Base-by-base conservation (phyloP, 2,113 vertebrate genomes). In the Mustela lutreola region DNA sequence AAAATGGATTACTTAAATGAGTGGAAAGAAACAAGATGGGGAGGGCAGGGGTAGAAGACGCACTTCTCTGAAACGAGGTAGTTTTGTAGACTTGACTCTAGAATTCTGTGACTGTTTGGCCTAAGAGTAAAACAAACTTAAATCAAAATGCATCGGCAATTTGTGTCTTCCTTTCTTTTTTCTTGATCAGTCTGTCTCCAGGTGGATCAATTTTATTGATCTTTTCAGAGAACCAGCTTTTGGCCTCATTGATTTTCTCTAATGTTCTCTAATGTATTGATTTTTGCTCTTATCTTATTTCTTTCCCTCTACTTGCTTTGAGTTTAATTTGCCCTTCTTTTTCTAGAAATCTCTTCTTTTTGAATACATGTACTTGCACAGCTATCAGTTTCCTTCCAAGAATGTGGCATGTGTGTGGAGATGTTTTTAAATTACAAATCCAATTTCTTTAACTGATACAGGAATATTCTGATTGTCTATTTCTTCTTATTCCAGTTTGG, bases 261-360 rank as follows among this genome's bases (percentile, higher is more conserved):
- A 82, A 96, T 81, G 89, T 78, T 95, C 96, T 73, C 93, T 67
- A 62, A 95, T 92, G 83, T 87, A 94, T 96, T n/a, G 97, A 98
- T 94, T 94, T 94, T 33, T 65, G 18, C 45, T 89, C 79, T 88
- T 71, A 33, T 82, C 87, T 65, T 56, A 45, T 73, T 96, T 95
- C 91, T 90, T 91, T 81, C 62, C 28, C 24, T 85, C 53, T 26
- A 24, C 81, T 93, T 73, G n/a, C 24, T 92, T 56, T 36, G 85
- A 84, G 75, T 89, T 95, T 96, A 81, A 94, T 93, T 95, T 96
- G 75, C 79, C 86, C 39, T 95, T 89, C 80, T 95, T 86, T 75
- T 96, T 90, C 78, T n/a, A 58, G 73, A 83, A 70, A 86, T 93
- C 31, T 94, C 79, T 89, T 65, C 50, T 80, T 95, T 93, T 86